Conservation (phyloP, 2,797 vertebrate genomes). For the Ammospiza maritima region DNA sequence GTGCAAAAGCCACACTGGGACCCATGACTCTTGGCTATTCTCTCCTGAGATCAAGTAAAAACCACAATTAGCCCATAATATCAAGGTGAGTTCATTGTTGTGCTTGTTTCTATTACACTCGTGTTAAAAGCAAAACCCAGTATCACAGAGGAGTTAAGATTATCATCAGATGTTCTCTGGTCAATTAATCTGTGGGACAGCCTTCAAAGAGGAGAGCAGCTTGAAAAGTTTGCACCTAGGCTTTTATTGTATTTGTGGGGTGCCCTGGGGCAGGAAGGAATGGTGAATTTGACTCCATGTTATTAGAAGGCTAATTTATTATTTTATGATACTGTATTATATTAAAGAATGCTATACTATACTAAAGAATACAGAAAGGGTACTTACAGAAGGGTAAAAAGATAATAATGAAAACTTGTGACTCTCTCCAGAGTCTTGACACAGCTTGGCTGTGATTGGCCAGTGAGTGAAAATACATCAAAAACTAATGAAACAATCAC, state of each 20-base stretch:
- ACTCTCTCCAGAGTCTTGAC: neutral
- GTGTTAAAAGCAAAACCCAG: neutral
- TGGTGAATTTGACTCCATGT: neutral
- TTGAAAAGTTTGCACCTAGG: neutral
- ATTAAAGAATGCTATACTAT: neutral
- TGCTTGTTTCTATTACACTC: neutral
- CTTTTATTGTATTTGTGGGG: neutral
- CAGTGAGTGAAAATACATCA: no score
- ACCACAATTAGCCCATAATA: neutral
- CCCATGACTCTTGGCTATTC: conserved; percentile 90
- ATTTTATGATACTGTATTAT: neutral
- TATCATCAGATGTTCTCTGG: neutral
- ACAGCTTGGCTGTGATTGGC: neutral
- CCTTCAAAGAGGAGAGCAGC: neutral
- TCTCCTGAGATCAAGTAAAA: conserved; percentile 80
- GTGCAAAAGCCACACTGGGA: conserved; percentile 98
- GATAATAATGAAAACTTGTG: neutral
- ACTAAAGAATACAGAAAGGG: neutral
- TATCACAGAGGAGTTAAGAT: neutral
- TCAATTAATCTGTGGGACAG: neutral
- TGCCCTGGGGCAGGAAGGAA: neutral
- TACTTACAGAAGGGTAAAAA: neutral
- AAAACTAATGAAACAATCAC: neutral
- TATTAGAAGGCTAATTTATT: neutral
- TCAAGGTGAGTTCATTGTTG: neutral